phyloP scores from a whole-genome alignment of 2,113 vertebrate genomes.

The Archocentrus centrarchus region DNA sequence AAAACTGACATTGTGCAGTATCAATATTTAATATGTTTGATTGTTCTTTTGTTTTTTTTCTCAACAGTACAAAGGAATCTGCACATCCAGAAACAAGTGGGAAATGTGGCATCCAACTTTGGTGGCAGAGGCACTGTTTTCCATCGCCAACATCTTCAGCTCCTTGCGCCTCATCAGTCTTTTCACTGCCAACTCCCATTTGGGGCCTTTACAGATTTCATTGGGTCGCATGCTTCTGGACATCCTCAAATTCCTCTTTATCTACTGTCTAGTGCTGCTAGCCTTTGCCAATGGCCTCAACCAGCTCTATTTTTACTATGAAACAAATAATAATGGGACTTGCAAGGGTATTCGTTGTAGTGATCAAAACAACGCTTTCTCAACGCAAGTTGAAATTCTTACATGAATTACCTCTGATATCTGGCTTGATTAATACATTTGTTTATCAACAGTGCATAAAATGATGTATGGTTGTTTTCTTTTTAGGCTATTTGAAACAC shows the following conservation, averaged over 20 bases:
- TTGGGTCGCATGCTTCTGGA: conserved; percentile 98
- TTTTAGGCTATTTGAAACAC: conserved; percentile 92
- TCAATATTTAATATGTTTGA: not conserved
- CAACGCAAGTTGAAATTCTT: conserved; percentile 86
- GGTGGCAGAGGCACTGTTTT: conserved; percentile 95
- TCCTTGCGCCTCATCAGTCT: conserved; percentile 96
- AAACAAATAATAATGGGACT: conserved; percentile 55
- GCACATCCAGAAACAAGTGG: conserved; percentile 84
- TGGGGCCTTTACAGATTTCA: conserved; percentile 97
- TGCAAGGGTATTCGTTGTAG: conserved; percentile 95
- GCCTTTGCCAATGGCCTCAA: conserved; percentile 98
- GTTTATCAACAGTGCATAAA: not conserved
- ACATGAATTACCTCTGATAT: conserved; percentile 10
- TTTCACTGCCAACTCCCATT: conserved; percentile 97
- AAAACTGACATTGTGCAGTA: not conserved
- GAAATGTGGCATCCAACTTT: conserved; percentile 97
- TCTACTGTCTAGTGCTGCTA: conserved; percentile 96
- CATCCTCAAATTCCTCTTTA: conserved; percentile 99
- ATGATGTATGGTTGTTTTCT: conserved; percentile 41
- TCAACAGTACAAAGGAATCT: conserved; percentile 85
- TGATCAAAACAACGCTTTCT: conserved; percentile 95
- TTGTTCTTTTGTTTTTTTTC: conserved; percentile 23
- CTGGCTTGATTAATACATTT: not conserved
- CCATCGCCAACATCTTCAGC: conserved; percentile 98
- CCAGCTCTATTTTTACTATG: conserved; percentile 96